Conservation (phyloP, 2,888 invertebrate species). For the Hecatera dysodea region DNA sequence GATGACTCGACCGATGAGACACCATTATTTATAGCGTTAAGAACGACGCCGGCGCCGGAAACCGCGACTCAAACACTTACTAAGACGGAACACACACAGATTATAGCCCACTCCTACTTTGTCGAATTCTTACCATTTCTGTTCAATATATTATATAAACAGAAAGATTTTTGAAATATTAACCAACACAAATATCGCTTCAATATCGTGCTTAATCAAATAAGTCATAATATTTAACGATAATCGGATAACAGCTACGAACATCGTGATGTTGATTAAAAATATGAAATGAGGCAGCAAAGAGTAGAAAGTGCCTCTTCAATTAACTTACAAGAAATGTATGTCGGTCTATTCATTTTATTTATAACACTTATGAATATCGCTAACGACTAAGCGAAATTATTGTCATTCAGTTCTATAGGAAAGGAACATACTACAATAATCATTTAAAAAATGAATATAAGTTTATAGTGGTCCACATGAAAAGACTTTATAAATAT, state of each 20-base stretch:
- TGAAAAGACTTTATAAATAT: constrained; percentile 7
- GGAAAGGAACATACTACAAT: constrained; percentile 1
- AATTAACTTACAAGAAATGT: constrained; percentile 32
- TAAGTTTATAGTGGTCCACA: background rate
- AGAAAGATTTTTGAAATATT: constrained; percentile 14
- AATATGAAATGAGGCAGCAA: constrained; percentile 29
- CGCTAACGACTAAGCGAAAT: constrained; percentile 25
- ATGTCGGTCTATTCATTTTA: constrained; percentile 28
- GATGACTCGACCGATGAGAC: constrained; percentile 89
- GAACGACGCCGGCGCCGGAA: constrained; percentile 88
- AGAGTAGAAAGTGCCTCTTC: constrained; percentile 42
- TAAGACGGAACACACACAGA: constrained; percentile 82
- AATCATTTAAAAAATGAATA: constrained; percentile 4
- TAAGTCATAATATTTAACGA: constrained; percentile 27
- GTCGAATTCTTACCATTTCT: constrained; percentile 52
- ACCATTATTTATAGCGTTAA: constrained; percentile 88
- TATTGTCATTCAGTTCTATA: constrained; percentile 9
- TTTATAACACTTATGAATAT: constrained; percentile 25
- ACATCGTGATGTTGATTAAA: constrained; percentile 27
- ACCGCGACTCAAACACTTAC: constrained; percentile 80
- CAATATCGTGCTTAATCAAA: constrained; percentile 18
- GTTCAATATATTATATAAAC: constrained; percentile 42
- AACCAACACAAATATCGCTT: constrained; percentile 11
- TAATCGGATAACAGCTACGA: constrained; percentile 9
- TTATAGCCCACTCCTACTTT: constrained; percentile 61